Evolutionary conservation across 2,888 invertebrate genomes (phyloP).

Genomic region (Cheilosia urbana): DNA sequence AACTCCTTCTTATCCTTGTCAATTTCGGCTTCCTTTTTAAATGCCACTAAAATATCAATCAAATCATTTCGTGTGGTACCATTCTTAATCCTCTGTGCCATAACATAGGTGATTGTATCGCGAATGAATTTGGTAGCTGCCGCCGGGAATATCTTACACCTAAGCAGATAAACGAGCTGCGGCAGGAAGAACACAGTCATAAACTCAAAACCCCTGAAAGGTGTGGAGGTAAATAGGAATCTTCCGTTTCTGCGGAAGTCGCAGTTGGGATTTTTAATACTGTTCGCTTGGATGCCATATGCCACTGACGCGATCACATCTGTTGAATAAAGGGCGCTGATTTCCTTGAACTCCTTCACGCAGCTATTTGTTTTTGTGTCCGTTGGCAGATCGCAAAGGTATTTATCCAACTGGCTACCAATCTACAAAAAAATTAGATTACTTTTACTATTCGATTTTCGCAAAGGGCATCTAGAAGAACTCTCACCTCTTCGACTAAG

Average conservation of each 20-base stretch:
- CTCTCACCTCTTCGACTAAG: slow-evolving; percentile 79
- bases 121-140: slow-evolving; percentile 82
- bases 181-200: slow-evolving; percentile 81
- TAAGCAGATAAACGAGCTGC: slow-evolving; percentile 78
- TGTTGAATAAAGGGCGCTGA: slow-evolving; percentile 80
- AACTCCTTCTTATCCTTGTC: slow-evolving; percentile 76
- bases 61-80: slow-evolving; percentile 84
- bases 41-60: slow-evolving; percentile 84
- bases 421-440: slow-evolving; percentile 76
- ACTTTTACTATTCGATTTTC: not conserved
- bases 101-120: slow-evolving; percentile 81
- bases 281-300: slow-evolving; percentile 81
- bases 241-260: slow-evolving; percentile 80
- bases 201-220: slow-evolving; percentile 78
- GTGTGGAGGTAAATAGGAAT: slow-evolving; percentile 77
- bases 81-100: slow-evolving; percentile 82
- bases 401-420: slow-evolving; percentile 78
- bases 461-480: not conserved
- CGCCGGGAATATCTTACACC: slow-evolving; percentile 79
- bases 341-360: slow-evolving; percentile 79
- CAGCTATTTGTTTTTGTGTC: slow-evolving; percentile 59
- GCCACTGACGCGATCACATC: slow-evolving; percentile 82
- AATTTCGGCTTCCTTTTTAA: slow-evolving; percentile 79
- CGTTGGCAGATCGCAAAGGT: slow-evolving; percentile 65
- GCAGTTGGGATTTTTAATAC: slow-evolving; percentile 79